These are phyloP conservation scores for Lacanobia wlatinum DNA, from an alignment of 2,888 invertebrate species.

Conservation along the genomic window DNA sequence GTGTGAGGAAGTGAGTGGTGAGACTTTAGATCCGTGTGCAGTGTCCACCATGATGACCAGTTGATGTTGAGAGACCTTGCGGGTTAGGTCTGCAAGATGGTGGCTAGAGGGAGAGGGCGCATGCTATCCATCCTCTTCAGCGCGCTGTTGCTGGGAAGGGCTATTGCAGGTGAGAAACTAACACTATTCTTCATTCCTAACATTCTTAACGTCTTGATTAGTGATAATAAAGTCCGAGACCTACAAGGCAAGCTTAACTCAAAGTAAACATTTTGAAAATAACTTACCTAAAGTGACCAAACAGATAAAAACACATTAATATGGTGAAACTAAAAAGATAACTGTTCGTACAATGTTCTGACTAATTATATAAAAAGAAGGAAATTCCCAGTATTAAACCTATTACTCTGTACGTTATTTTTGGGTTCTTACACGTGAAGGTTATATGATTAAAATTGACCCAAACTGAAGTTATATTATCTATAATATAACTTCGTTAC, in stretches of 20 bases:
- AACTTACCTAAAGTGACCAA: no score
- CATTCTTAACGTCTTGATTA: not conserved
- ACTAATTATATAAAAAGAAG: constrained; percentile 1
- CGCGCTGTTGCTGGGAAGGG: constrained; percentile 85
- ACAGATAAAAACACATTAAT: no score
- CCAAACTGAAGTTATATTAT: constrained; percentile 25
- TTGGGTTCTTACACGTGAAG: not conserved
- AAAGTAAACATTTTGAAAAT: no score
- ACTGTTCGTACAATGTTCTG: not conserved
- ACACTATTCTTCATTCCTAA: not conserved
- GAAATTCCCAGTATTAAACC: not conserved
- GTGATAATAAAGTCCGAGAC: not conserved
- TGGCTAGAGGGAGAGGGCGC: constrained; percentile 78
- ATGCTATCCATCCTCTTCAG: constrained; percentile 87
- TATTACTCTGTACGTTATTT: not conserved
- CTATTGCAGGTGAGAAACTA: constrained; percentile 83
- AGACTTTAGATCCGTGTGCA: constrained; percentile 44
- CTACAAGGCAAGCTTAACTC: no score
- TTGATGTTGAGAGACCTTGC: constrained; percentile 73
- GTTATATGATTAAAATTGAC: constrained; percentile 7
- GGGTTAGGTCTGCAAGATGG: constrained; percentile 77
- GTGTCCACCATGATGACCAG: constrained; percentile 71
- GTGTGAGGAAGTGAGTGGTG: constrained; percentile 43
- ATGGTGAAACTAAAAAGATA: not conserved
- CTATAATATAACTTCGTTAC: constrained; percentile 4